phyloP scores from a whole-genome alignment of 1,140 invertebrate species.

The Sinonovacula constricta region DNA sequence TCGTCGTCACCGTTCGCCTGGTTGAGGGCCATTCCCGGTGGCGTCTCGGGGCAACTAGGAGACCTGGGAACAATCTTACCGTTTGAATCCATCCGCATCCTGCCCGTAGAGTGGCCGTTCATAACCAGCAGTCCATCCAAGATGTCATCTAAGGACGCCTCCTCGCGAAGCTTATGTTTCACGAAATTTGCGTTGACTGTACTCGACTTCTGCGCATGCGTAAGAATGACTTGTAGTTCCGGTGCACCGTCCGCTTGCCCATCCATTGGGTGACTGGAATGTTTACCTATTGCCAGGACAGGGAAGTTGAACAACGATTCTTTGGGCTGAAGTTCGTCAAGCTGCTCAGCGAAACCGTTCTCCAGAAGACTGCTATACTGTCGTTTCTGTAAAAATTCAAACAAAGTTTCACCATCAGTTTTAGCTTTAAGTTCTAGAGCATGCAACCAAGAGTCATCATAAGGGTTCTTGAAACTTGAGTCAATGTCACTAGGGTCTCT shows the following conservation, averaged over 20 bases:
- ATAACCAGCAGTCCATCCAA: constrained; percentile 54
- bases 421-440: constrained; percentile 42
- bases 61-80: constrained; percentile 29
- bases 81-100: constrained; percentile 44
- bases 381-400: constrained; percentile 59
- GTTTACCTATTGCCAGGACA: constrained; percentile 28
- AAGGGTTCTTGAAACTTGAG: too few relatives aligned
- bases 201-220: constrained; percentile 12
- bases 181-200: constrained; percentile 11
- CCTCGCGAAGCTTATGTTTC: constrained; percentile 23
- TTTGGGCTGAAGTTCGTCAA: constrained; percentile 39
- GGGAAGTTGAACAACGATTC: constrained; percentile 38
- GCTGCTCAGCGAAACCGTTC: constrained; percentile 51
- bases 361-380: constrained; percentile 53
- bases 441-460: constrained; percentile 37
- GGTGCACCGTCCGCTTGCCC: constrained; percentile 8
- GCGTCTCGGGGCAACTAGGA: constrained; percentile 27
- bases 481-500: too few relatives aligned
- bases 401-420: constrained; percentile 53
- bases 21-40: constrained; percentile 21
- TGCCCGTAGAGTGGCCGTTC: constrained; percentile 41
- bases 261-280: constrained; percentile 26
- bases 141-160: constrained; percentile 45
- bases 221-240: constrained; percentile 44
- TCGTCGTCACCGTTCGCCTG: background rate